Conservation (phyloP, 30 jellyfish, hydroid and myxozoan species). For the Catostylus mosaicus region DNA sequence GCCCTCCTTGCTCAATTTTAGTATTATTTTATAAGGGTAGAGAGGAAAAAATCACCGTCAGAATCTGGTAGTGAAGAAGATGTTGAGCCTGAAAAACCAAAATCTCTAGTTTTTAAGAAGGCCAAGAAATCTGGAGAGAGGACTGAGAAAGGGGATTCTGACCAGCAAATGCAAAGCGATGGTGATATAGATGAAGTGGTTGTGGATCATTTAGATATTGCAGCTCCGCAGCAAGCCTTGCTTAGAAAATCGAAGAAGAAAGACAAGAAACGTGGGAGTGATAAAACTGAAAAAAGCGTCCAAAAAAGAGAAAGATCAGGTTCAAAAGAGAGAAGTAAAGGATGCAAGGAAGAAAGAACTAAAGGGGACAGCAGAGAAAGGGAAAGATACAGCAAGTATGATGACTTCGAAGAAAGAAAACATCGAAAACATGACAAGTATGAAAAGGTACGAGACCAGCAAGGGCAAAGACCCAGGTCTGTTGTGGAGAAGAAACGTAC, state of each 20-base stretch:
- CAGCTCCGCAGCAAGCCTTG: conserved; percentile 82
- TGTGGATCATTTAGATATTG: conserved; percentile 87
- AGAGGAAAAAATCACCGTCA: conserved; percentile 8
- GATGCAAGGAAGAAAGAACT: conserved; percentile 8
- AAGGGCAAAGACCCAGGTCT: conserved; percentile 26
- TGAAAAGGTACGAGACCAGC: conserved; percentile 15
- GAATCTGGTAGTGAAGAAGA: conserved; percentile 33
- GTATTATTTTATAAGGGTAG: background rate
- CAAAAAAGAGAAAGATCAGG: conserved; percentile 12
- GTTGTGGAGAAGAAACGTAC: conserved; percentile 24
- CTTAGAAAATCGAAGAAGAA: conserved; percentile 39
- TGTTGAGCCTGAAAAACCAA: conserved; percentile 5
- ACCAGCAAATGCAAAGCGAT: conserved; percentile 23
- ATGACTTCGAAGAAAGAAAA: conserved; percentile 30
- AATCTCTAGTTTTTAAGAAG: conserved; percentile 38
- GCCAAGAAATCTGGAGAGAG: background rate
- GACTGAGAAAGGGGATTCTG: background rate
- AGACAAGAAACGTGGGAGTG: conserved; percentile 2
- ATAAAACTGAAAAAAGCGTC: conserved; percentile 13
- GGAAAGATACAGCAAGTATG: conserved; percentile 37
- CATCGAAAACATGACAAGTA: conserved; percentile 30
- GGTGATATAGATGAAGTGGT: conserved; percentile 57
- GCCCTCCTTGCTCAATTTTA: background rate
- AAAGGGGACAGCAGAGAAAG: conserved; percentile 14
- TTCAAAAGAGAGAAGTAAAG: conserved; percentile 11